Base-by-base conservation (phyloP, 2,113 vertebrate genomes). In the Pterocles burchelli region DNA sequence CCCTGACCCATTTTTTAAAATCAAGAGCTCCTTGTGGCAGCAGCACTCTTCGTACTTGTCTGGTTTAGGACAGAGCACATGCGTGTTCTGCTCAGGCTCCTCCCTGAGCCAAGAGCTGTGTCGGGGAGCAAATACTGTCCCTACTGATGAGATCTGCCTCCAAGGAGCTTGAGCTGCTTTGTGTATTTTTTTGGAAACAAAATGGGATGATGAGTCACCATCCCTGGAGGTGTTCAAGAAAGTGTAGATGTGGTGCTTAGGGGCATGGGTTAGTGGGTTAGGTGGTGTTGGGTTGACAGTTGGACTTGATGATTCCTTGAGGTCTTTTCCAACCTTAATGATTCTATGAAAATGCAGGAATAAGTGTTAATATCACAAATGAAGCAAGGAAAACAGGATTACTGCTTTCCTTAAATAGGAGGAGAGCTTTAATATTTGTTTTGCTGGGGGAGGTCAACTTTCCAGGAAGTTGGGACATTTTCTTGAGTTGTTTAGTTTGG, bases 111-210 rank as follows among this genome's bases (percentile, higher is more conserved):
- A 54, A 51, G 45, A n/a, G 10, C n/a, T 65, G 31, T 75, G 80
- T 84, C 72, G 55, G 83, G 91, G 80, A 68, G 73, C 21, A 89
- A 81, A 81, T 34, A 26, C 52, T 72, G 14, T 58, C 71, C 85
- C 19, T 63, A 70, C 1, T 62, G 83, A 89, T 89, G 90, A 62
- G 90, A 90, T 86, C 94, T 94, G 15, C 46, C 49, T 90, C 83
- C 61, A 72, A 90, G 85, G 36, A 80, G 28, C 66, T 62, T 88
- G 85, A 85, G 45, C 67, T 86, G 43, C 67, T 80, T 85, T 49
- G 46, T 88, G 58, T n/a, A 70, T 85, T 54, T 34, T 88, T 95
- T 94, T 93, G 75, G 92, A 93, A 94, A 78, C 20, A 82, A 85
- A 82, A 65, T 43, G 41, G 41, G 41, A 13, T 41, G 41, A 41